A percentile compares a stretch with the other conserved stretches of the same genome.
Conservation (phyloP, 2,888 invertebrate species). For the Asteroscopus sphinx region DNA sequence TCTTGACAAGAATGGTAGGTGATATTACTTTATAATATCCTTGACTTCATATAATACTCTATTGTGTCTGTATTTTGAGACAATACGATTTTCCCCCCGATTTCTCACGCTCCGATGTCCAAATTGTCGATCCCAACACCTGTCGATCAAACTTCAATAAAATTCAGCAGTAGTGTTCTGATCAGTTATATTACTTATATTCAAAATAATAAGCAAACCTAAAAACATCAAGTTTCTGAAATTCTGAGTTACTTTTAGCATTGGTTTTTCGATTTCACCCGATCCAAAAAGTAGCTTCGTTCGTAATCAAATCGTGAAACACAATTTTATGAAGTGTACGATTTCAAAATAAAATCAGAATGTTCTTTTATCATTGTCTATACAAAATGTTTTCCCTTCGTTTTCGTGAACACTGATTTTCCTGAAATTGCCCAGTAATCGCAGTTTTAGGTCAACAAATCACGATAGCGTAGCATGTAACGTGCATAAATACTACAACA, state of each 20-base stretch:
- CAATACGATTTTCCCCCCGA: slow-evolving; percentile 39
- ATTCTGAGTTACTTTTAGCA: too few relatives aligned
- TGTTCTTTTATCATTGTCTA: not conserved
- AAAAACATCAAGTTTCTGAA: not conserved
- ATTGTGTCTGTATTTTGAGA: slow-evolving; percentile 32
- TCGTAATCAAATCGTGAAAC: too few relatives aligned
- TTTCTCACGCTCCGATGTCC: slow-evolving; percentile 27
- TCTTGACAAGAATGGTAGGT: slow-evolving; percentile 6
- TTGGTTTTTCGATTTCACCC: too few relatives aligned
- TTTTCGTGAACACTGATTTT: slow-evolving; percentile 26
- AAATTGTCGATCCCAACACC: too few relatives aligned
- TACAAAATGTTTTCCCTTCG: slow-evolving; percentile 19
- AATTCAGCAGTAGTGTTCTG: too few relatives aligned
- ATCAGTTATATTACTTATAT: too few relatives aligned
- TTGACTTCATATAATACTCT: slow-evolving; percentile 23
- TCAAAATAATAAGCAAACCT: too few relatives aligned
- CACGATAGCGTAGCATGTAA: slow-evolving; percentile 14
- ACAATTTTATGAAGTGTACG: too few relatives aligned
- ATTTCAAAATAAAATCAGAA: slow-evolving; percentile 1
- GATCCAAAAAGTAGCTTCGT: too few relatives aligned
- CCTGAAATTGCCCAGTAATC: slow-evolving; percentile 31
- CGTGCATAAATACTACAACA: slow-evolving; percentile 3
- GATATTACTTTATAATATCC: slow-evolving; percentile 23
- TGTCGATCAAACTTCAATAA: too few relatives aligned
- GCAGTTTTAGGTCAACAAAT: slow-evolving; percentile 22